Evolutionary conservation across 2,888 invertebrate species (phyloP), one percentile per base, ranked within the genome.

Genomic region (Uloborus plumipes): DNA sequence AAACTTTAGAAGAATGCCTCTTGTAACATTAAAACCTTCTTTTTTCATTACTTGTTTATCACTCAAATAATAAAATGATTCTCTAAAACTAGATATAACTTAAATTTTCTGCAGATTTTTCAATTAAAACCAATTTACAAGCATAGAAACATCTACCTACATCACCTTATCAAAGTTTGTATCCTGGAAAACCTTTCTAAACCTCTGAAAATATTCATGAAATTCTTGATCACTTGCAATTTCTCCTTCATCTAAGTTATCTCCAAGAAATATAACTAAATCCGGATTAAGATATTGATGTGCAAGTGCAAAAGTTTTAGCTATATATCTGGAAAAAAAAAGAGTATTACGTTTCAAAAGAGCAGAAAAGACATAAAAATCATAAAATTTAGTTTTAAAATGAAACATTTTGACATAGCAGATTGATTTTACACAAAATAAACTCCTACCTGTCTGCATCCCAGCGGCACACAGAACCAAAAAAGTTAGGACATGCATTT

Each of bases 161-260:
- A 22, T 49, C 59, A 84, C 84, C 79, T 80, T 84, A 55, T 79
- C 67, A 75, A 86, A 84, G 84, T 84, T 76, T 16, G 72, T 62
- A 26, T 66, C 69, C 64, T 72, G 78, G 85, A 94, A 94, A 86
- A 95, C 93, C 84, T 89, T 88, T 73, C 91, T 91, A 86, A 99
- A 92, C 88, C 98, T 91, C 83, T 92, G 90, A 47, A 93, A 92
- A 89, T 97, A 97, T 80, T 90, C 89, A 85, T 92, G 90, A 89
- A 93, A 98, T 87, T 95, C 93, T 69, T 91, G 90, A 81, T 91
- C 90, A 2, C 91, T 91, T 1, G 96, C 93, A 81, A 93, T 92
- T 80, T 95, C 95, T 0, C 98, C 98, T 90, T 99, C 99, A 88
- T 99, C 98, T 91, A 97, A 94, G 69, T 98, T 90, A 89, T 99